These are phyloP conservation scores for Cantharis rufa DNA, from an alignment of 2,888 invertebrate species.

Conservation along the genomic window DNA sequence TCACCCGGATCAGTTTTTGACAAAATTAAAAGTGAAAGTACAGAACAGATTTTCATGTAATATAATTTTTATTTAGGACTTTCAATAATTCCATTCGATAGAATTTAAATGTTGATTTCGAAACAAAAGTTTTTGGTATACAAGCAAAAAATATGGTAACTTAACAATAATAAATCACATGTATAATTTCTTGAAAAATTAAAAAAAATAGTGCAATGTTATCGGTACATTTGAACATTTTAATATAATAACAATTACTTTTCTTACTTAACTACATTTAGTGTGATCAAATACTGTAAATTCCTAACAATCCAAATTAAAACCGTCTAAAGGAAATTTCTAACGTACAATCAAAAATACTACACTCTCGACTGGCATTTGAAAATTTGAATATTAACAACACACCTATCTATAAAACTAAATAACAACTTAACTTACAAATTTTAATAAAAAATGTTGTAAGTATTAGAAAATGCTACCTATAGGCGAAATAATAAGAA, in stretches of 20 bases:
- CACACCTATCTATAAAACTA: background rate
- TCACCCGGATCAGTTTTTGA: too few species aligned
- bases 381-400: background rate
- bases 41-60: too few species aligned
- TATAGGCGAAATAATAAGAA: background rate
- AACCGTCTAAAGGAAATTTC: background rate
- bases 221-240: background rate
- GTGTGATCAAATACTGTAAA: background rate
- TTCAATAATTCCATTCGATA: background rate
- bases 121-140: background rate
- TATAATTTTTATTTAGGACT: background rate
- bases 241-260: background rate
- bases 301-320: background rate
- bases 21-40: too few species aligned
- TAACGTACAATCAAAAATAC: background rate
- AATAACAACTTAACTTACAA: background rate
- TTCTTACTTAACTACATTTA: background rate
- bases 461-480: constrained; percentile 6
- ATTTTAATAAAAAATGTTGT: background rate
- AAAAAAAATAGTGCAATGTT: background rate
- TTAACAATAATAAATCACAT: background rate
- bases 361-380: background rate
- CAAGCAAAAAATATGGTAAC: background rate
- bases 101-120: background rate
- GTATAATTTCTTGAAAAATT: background rate